These are phyloP conservation scores for Mythimna impura DNA, from an alignment of 2,888 invertebrate species.

Conservation along the genomic window DNA sequence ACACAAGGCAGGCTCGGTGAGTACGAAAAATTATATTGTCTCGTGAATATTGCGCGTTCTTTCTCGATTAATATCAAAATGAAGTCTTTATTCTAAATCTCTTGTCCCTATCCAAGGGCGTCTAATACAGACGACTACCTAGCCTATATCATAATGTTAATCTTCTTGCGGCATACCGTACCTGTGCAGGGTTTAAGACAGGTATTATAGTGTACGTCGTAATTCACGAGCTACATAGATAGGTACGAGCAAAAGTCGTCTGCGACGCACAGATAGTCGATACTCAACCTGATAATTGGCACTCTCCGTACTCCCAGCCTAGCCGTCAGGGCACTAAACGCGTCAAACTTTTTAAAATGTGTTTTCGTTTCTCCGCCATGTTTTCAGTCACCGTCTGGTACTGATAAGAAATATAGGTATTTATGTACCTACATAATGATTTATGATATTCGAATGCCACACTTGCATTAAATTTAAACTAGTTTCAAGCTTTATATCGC, in stretches of 20 bases:
- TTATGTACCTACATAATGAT: constrained; percentile 56
- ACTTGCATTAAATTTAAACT: constrained; percentile 38
- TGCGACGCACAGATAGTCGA: constrained; percentile 40
- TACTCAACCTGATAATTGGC: constrained; percentile 54
- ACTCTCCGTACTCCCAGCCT: constrained; percentile 36
- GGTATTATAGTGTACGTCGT: constrained; percentile 21
- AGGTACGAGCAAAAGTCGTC: constrained; percentile 28
- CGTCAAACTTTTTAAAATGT: constrained; percentile 51
- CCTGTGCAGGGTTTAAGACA: not conserved
- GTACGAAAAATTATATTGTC: not conserved
- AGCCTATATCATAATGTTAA: not conserved
- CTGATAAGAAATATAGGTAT: constrained; percentile 55
- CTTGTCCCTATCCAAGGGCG: not conserved
- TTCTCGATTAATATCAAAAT: not conserved
- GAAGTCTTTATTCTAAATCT: not conserved
- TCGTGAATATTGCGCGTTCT: not conserved
- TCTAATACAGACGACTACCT: constrained; percentile 12
- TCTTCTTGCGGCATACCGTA: not conserved
- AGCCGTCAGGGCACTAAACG: constrained; percentile 47
- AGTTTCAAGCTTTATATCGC: constrained; percentile 30
- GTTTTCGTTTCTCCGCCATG: constrained; percentile 38
- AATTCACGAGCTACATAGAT: constrained; percentile 9
- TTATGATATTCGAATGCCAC: constrained; percentile 45
- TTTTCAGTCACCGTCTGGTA: constrained; percentile 50
- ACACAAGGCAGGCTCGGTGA: not conserved